Evolutionary conservation across 1,140 invertebrate genomes (phyloP), one percentile per base, ranked within the genome.

Genomic region (Heliothis subflexa): DNA sequence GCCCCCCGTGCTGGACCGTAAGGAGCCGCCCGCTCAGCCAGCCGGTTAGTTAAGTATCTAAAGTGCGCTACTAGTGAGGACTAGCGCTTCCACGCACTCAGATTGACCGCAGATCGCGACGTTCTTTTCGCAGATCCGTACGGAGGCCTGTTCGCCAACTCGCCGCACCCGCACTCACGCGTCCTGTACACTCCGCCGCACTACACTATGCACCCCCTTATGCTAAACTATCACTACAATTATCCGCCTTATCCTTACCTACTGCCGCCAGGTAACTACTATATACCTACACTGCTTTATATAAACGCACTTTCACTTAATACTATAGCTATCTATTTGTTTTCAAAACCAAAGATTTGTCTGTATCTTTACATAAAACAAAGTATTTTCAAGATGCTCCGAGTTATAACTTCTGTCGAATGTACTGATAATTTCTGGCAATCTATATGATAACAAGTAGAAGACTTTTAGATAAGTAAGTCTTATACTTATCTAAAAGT

Each of bases 1-100:
- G 62, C 87, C 90, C 11, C 88, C 87, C 16, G 86, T 85, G 76
- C 86, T 91, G 49, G 91, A 93, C 66, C 92, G 93, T 79, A 95
- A 95, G 89, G 94, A 95, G 79, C 94, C 93, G 77, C 92, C 85
- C 87, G 95, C 87, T 95, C 95, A 95, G 95, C 95, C 89, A 95
- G 96, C 87, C 95, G 96, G 93, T 96, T 95, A 95, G 96, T 96
- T 96, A 95, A 95, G 95, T 95, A 92, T 92, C 90, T 91, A 90
- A 89, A 85, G 79, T 86, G 91, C 89, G 90, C 91, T 93, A 90
- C 85, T 86, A 88, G 89, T 93, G 81, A 90, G 91, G 82, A 90
- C 82, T 89, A 89, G 88, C 90, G 91, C 89, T 93, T 93, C 70
- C 78, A 68, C 45, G 79, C 81, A 88, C 90, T 91, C 49, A 40